Evolutionary conservation across 2,797 vertebrate species (phyloP), one percentile per base, ranked within the genome.

Genomic region (Iguana delicatissima): DNA sequence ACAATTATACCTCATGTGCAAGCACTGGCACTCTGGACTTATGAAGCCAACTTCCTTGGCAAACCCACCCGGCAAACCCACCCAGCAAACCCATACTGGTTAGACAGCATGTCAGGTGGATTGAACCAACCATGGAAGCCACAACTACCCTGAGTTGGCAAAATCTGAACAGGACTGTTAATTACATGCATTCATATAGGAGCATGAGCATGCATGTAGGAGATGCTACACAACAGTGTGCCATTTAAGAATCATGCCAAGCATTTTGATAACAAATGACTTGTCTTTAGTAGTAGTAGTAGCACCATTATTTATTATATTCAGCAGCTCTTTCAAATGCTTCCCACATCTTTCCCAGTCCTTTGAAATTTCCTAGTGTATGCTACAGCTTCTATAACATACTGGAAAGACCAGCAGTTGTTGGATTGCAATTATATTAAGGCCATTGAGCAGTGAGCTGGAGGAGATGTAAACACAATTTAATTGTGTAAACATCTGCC

Each of bases 181-280:
- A 26, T 64, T 20, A 64, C 57, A 59, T 14, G 14, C 57, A 59
- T 59, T 59, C 16, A 59, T 59, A 4, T 9, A 55, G 55, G 55
- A 57, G 55, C 55, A 57, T 57, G 13, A 13, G 32, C n/a, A 73
- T 92, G 29, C 91, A 76, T 90, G 89, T 90, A 76, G 38, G 38
- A 88, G 76, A 84, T 3, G 1, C 2, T 87, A 59, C 72, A 73
- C 72, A 73, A 13, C 72, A 73, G n/a, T 73, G 24, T 57, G 10
- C 55, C 55, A 57, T 57, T 64, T 5, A 20, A 24, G 62, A 64
- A 26, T 64, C 6, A 74, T n/a, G 32, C 72, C 20, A 42, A 6
- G 7, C 16, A 42, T 52, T 80, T 29, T 55, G 46, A 38, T 24
- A 16, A 76, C 7, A 87, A 35, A 79, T 6, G 7, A 7, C 81